Evolutionary conservation across 2,888 invertebrate genomes (phyloP).

Genomic region (Phasia obesa): DNA sequence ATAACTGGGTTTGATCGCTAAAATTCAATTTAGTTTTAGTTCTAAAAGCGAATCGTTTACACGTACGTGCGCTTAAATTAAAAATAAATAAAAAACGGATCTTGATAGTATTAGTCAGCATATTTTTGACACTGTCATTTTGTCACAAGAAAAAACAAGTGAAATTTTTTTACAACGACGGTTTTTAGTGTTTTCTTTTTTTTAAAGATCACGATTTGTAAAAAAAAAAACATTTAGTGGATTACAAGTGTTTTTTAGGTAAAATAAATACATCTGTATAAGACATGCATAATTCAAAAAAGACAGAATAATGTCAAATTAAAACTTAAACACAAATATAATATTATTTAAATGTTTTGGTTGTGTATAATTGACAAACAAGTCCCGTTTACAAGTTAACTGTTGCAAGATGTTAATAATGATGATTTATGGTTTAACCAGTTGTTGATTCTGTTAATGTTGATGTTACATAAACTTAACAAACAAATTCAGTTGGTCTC

Average conservation of each 20-base stretch:
- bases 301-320: too few relatives aligned
- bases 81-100: constrained; percentile 6
- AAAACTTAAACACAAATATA: constrained; percentile 5
- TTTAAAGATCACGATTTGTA: constrained; percentile 18
- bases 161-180: constrained; percentile 61
- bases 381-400: constrained; percentile 64
- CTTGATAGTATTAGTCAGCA: constrained; percentile 6
- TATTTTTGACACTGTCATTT: neutral
- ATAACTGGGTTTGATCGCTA: constrained; percentile 72
- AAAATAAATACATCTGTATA: too few relatives aligned
- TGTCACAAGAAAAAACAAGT: constrained; percentile 31
- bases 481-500: neutral
- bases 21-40: constrained; percentile 78
- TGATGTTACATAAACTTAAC: constrained; percentile 59
- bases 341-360: constrained; percentile 1
- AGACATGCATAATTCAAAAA: too few relatives aligned
- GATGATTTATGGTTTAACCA: neutral
- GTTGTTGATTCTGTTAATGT: constrained; percentile 7
- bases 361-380: constrained; percentile 27
- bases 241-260: constrained; percentile 23
- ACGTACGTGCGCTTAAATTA: constrained; percentile 62
- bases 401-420: neutral
- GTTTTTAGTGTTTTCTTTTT: constrained; percentile 13
- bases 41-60: constrained; percentile 76
- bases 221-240: neutral